These are phyloP conservation scores for Pachypanchax playfairii DNA, from an alignment of 2,113 vertebrate genomes.

Conservation along the genomic window DNA sequence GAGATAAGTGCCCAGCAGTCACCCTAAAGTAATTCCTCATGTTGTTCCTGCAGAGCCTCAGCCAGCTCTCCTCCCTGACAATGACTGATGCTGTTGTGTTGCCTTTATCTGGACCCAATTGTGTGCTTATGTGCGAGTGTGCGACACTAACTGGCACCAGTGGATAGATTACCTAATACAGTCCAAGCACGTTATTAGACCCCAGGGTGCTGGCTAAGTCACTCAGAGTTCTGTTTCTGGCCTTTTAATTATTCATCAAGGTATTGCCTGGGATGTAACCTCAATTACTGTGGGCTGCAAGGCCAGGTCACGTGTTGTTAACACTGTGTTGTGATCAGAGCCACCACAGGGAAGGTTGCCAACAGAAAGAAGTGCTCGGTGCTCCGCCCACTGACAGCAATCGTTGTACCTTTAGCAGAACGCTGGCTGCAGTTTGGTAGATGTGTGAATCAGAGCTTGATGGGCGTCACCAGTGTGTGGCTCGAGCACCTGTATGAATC, in stretches of 20 bases:
- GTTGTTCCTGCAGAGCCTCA: constrained; percentile 56
- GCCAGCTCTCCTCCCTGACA: constrained; percentile 59
- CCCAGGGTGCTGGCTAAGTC: constrained; percentile 75
- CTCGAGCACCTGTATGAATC: constrained; percentile 48
- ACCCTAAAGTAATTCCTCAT: constrained; percentile 54
- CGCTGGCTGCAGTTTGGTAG: constrained; percentile 54
- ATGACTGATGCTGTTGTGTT: constrained; percentile 61
- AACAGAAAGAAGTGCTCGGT: constrained; percentile 71
- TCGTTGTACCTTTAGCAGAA: constrained; percentile 72
- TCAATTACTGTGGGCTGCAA: constrained; percentile 71
- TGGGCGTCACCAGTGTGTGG: constrained; percentile 64
- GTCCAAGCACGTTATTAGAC: constrained; percentile 79
- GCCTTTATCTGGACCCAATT: constrained; percentile 59
- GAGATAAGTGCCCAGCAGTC: constrained; percentile 38
- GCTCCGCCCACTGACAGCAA: constrained; percentile 67
- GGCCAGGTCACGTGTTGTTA: constrained; percentile 73
- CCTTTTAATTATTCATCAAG: constrained; percentile 79
- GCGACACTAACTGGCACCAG: constrained; percentile 69
- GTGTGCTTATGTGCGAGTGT: constrained; percentile 47
- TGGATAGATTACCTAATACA: constrained; percentile 81
- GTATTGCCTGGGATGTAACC: constrained; percentile 71
- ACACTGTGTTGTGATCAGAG: constrained; percentile 66
- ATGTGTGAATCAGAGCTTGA: constrained; percentile 74
- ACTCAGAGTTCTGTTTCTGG: constrained; percentile 64
- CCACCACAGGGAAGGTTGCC: constrained; percentile 71